A percentile compares a stretch with the other conserved stretches of the same genome.
Conservation (phyloP, 2,797 vertebrate species). For the Thripadectes ignobilis region DNA sequence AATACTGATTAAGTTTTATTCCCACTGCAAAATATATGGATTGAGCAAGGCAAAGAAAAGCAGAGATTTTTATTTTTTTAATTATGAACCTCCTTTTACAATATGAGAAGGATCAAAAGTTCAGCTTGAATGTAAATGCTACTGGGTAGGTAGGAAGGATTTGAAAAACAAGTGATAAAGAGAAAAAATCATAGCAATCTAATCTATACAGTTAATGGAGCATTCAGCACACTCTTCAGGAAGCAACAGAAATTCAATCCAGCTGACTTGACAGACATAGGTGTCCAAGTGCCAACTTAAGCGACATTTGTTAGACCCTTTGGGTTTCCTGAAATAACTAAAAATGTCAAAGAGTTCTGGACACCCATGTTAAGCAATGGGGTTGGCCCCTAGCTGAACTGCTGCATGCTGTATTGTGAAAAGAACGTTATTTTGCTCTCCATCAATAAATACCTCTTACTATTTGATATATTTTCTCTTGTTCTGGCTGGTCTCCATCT, state of each 20-base stretch:
- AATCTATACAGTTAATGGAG: conserved; percentile 31
- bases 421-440: background rate
- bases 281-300: background rate
- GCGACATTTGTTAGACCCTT: background rate
- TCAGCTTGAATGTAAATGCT: background rate
- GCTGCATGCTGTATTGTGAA: background rate
- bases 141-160: background rate
- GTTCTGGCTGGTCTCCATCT: background rate
- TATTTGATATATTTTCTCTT: background rate
- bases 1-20: background rate
- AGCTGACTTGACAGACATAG: background rate
- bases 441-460: background rate
- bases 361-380: background rate
- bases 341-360: background rate
- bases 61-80: background rate
- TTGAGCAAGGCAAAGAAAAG: background rate
- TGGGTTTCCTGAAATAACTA: background rate
- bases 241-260: background rate
- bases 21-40: background rate
- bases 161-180: conserved; percentile 10
- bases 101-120: conserved; percentile 1
- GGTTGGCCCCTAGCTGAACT: background rate
- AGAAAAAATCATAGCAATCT: background rate
- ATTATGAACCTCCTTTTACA: background rate
- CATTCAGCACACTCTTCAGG: background rate